Evolutionary conservation across 2,888 invertebrate genomes (phyloP), one percentile per base, ranked within the genome.

Genomic region (Ichneumoninae sp.): DNA sequence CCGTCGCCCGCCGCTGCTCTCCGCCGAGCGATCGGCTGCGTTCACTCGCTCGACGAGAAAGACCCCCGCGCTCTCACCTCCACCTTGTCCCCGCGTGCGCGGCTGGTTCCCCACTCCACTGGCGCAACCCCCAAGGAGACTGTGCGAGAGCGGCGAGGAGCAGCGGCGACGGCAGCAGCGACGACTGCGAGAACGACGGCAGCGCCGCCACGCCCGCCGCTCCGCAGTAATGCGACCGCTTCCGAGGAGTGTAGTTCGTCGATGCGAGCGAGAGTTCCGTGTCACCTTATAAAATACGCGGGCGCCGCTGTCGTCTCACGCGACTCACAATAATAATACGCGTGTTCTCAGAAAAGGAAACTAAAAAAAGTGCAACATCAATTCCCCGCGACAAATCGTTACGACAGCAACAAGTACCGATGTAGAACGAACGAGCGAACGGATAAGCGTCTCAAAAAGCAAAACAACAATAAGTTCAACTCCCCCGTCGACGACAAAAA

Each of bases 211-310:
- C 80, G 89, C 89, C 89, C 89, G 89, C 86, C 89, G 89, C 83
- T 91, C 91, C 89, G 91, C 92, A 91, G 93, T 92, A 91, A 92
- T 90, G 91, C 92, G 92, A 92, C 89, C 91, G 93, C 91, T 89
- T 89, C 87, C 90, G 91, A 88, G 81, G 89, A 90, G 92, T 89
- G 88, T 82, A 88, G 88, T 89, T 82, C 83, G 89, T 83, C 79
- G 77, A 65, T 83, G 85, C 86, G 87, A 71, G 70, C 66, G 68
- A 71, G 16, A 30, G 75, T 72, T 22, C 62, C 80, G 80, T 66
- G 80, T 57, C 13, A 71, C 30, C 60, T 57, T 69, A 47, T 44
- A 57, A 80, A 40, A 66, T 81, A 62, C 60, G 52, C 70, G 54
- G 76, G 52, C 72, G 65, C 40, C 65, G 78, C 70, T 69, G 74